Base-by-base conservation (phyloP, 2,888 invertebrate genomes). In the Orthonevra nobilis region DNA sequence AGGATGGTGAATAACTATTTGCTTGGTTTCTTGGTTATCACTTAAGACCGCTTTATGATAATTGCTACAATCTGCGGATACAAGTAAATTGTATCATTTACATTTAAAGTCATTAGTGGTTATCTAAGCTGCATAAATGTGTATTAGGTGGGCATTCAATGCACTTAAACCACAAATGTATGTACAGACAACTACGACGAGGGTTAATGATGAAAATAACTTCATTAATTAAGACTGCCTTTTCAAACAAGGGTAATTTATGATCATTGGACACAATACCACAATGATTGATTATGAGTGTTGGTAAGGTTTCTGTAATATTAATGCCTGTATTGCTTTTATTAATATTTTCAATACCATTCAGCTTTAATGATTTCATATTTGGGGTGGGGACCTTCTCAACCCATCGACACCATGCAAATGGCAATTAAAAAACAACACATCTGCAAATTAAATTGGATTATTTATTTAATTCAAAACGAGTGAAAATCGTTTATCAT, bases 171-270 rank as follows among this genome's bases (percentile, higher is more conserved):
- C 72, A 64, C 72, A 50, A 23, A 48, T 64, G 28, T 64, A 48
- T 50, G 26, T 28, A 26, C 15, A 64, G 40, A 34, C 34, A 64
- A 48, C 34, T 56, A 40, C 14, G 48, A 48, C 38, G 26, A 28
- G 6, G 23, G 15, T 34, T 15, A 32, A 28, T 20, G 17, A 54
- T 32, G 63, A 72, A 63, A 54, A 63, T 46, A 63, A 32, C 64
- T 72, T 72, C 72, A 64, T 72, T 72, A 64, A 72, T 64, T 64
- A 50, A 64, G 50, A 40, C 64, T 58, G 56, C 48, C 63, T 72
- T 64, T 50, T 42, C 56, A 64, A 56, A 54, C 38, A 56, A 56
- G 48, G 30, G 40, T 54, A 64, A 72, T 72, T 72, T 72, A 64
- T 72, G 54, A 72, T 48, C 40, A 48, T 56, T 56, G 38, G 42